Evolutionary conservation across 2,888 invertebrate genomes (phyloP).

Genomic region (Parthenolecanium corni): DNA sequence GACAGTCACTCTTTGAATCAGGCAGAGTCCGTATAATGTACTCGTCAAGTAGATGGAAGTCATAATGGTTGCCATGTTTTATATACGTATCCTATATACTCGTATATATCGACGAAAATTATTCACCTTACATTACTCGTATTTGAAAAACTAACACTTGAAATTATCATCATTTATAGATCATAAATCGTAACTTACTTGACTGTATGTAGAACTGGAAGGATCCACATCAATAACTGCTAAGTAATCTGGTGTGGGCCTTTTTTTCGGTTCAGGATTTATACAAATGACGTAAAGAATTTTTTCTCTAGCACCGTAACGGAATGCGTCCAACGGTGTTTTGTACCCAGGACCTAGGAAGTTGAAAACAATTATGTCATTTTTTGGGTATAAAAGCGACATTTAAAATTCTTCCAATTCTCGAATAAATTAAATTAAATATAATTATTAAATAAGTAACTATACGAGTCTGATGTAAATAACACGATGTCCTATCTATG

Average conservation of each 20-base stretch:
- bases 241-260: slow-evolving; percentile 69
- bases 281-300: slow-evolving; percentile 83
- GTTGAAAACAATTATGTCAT: neutral
- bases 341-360: slow-evolving; percentile 59
- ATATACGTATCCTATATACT: too few species aligned
- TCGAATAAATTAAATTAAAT: neutral
- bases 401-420: neutral
- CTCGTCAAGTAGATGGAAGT: too few species aligned
- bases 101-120: too few species aligned
- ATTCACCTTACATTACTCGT: too few species aligned
- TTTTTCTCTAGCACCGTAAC: slow-evolving; percentile 68
- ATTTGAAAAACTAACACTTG: too few species aligned
- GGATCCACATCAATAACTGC: slow-evolving; percentile 89
- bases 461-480: too few species aligned
- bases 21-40: too few species aligned
- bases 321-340: slow-evolving; percentile 70
- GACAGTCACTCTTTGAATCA: too few species aligned
- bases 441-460: too few species aligned
- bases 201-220: slow-evolving; percentile 64
- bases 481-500: too few species aligned
- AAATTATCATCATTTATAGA: too few species aligned
- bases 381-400: slow-evolving; percentile 3
- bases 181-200: slow-evolving; percentile 45
- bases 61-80: too few species aligned
- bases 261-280: slow-evolving; percentile 51